Percentiles rank a stretch among this genome's conserved stretches.
Evolutionary conservation across 2,797 vertebrate genomes (phyloP).

Genomic region (Phataginus tricuspis): DNA sequence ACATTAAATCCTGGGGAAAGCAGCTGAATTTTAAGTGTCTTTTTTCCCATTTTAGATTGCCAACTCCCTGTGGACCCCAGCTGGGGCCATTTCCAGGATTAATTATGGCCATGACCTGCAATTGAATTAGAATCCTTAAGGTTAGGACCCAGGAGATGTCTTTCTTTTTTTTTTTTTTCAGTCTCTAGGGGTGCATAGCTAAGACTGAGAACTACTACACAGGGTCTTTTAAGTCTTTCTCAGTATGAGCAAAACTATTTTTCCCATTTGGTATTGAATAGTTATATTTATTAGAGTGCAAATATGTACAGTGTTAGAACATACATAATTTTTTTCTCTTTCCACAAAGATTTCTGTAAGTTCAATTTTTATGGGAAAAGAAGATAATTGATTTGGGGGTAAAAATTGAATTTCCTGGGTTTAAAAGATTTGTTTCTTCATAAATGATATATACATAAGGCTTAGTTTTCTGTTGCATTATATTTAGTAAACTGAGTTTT

Average conservation of each 20-base stretch:
- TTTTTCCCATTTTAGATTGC: not conserved
- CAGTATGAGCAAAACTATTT: not conserved
- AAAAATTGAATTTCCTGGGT: constrained; percentile 3
- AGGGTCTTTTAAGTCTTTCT: not conserved
- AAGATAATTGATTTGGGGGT: not conserved
- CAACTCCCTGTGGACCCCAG: not conserved
- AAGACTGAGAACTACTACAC: not conserved
- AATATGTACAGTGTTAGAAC: not conserved
- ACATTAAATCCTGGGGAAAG: not conserved
- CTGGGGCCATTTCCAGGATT: not conserved
- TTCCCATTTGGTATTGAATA: not conserved
- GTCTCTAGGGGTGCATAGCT: not conserved
- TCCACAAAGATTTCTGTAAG: not conserved
- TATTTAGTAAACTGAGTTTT: not conserved
- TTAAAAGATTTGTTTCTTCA: not conserved
- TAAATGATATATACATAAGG: not conserved
- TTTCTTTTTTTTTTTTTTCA: not conserved
- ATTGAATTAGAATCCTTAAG: not conserved
- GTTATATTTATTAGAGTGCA: not conserved
- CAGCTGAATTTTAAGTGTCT: not conserved
- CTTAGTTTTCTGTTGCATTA: not conserved
- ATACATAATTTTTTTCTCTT: not conserved
- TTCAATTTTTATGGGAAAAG: not conserved
- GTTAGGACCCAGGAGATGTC: not conserved
- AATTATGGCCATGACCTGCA: not conserved